Percentiles rank a stretch among this genome's conserved stretches.
phyloP scores from a whole-genome alignment of 2,113 vertebrate genomes.

The Entosphenus tridentatus region DNA sequence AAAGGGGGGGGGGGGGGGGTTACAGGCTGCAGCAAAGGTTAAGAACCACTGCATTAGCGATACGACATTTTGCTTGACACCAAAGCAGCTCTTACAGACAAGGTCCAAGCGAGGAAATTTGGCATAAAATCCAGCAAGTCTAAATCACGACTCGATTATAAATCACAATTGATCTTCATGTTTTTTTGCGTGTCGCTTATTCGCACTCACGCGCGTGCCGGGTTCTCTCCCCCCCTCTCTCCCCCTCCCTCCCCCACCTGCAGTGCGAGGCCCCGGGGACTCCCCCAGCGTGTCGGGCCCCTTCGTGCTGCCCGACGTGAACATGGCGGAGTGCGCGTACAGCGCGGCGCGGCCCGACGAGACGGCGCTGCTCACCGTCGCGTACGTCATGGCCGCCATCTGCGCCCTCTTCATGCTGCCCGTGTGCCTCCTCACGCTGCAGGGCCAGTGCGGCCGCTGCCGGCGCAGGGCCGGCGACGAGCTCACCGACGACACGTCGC shows the following conservation, averaged over 20 bases:
- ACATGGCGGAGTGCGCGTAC: constrained; percentile 90
- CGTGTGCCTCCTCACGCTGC: constrained; percentile 89
- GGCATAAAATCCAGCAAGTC: too few relatives aligned
- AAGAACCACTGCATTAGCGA: too few relatives aligned
- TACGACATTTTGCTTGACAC: too few relatives aligned
- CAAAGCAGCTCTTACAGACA: too few relatives aligned
- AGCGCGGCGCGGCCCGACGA: constrained; percentile 93
- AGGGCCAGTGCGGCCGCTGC: constrained; percentile 84
- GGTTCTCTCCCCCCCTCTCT: constrained; percentile 14
- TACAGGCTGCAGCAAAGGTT: too few relatives aligned
- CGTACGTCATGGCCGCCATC: constrained; percentile 92
- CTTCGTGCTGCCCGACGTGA: constrained; percentile 37
- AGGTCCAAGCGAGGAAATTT: too few relatives aligned
- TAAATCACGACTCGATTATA: too few relatives aligned
- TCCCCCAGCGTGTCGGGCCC: constrained; percentile 48
- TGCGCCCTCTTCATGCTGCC: constrained; percentile 97
- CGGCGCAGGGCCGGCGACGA: constrained; percentile 46
- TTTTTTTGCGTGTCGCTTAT: too few relatives aligned
- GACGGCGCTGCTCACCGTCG: constrained; percentile 95
- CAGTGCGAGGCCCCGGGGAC: not conserved
- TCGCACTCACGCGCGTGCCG: constrained; percentile 37
- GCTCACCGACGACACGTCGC: constrained; percentile 78
- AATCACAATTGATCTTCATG: too few relatives aligned
- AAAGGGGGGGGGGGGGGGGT: too few relatives aligned
- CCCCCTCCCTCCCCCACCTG: not conserved